Base-by-base conservation (phyloP, 2,797 vertebrate genomes). In the Spinibarbus caldwelli region DNA sequence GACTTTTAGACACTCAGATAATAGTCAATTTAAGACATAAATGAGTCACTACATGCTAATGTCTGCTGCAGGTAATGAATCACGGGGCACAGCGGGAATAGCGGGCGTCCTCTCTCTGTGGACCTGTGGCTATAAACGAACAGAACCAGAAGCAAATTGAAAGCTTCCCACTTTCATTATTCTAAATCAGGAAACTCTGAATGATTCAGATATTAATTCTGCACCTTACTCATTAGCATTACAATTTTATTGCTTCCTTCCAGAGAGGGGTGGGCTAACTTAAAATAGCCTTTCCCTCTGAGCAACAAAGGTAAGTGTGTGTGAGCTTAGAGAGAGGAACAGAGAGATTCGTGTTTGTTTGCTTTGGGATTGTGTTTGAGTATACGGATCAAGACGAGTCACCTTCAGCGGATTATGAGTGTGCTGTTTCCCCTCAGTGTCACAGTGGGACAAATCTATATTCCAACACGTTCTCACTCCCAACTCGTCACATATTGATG, bases 1-100 rank as follows among this genome's bases (percentile, higher is more conserved):
- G 77, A 62, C 83, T 79, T 85, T 79, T 78, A 84, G 75, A 64
- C 67, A 64, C 21, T 85, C 17, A 10, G 67, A 85, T 73, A 80
- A 85, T 80, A 64, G 76, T 80, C 77, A 64, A 85, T 80, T 79
- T 85, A 71, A 41, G 54, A 66, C 68, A 80, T 64, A 80, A 85
- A 85, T 85, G 68, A 80, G 77, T 72, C 68, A 80, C 29, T 62
- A 73, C 77, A 52, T 73, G 43, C 67, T 80, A 80, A 80, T 80
- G 68, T 80, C 77, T 80, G 67, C 84, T 12, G 7, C 77, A 62
- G 77, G 67, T 80, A 70, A 80, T 85, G 76, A 85, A 80, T 85
- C 77, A 85, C 36, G 8, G 75, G 38, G 67, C 77, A 1, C 52
- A 49, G 77, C 10, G 26, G 67, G 77, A 80, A 38, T 62, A 64